Evolutionary conservation across 2,888 invertebrate genomes (phyloP).

Genomic region (Mactromeris polynyma): DNA sequence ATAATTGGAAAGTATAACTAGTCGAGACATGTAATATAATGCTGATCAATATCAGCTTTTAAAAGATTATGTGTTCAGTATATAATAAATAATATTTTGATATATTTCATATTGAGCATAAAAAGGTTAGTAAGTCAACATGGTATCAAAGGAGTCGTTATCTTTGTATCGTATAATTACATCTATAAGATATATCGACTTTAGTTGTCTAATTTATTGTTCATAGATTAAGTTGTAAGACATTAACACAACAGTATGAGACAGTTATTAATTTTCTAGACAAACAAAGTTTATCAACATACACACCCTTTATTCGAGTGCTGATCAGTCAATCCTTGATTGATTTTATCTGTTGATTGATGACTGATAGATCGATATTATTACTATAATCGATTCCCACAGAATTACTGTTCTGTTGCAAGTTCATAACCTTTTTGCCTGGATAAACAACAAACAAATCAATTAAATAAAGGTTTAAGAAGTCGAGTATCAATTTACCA

Average conservation of each 20-base stretch:
- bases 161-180: not conserved
- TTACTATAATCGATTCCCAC: not conserved
- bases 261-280: slow-evolving; percentile 8
- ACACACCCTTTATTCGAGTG: not conserved
- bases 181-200: not conserved
- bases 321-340: not conserved
- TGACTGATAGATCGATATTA: not conserved
- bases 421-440: not conserved
- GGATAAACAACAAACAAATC: not conserved
- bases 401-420: not conserved
- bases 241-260: not conserved
- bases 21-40: not conserved
- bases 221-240: not conserved
- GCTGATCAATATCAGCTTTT: not conserved
- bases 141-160: not conserved
- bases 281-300: not conserved
- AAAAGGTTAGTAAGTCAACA: slow-evolving; percentile 2
- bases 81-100: slow-evolving; percentile 10
- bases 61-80: not conserved
- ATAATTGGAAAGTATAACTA: not conserved
- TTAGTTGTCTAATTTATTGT: not conserved
- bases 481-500: not conserved
- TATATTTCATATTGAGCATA: not conserved
- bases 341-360: not conserved
- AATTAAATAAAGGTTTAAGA: slow-evolving; percentile 6